These are phyloP conservation scores for Helogale parvula DNA, from an alignment of 2,113 vertebrate genomes.

Conservation along the genomic window DNA sequence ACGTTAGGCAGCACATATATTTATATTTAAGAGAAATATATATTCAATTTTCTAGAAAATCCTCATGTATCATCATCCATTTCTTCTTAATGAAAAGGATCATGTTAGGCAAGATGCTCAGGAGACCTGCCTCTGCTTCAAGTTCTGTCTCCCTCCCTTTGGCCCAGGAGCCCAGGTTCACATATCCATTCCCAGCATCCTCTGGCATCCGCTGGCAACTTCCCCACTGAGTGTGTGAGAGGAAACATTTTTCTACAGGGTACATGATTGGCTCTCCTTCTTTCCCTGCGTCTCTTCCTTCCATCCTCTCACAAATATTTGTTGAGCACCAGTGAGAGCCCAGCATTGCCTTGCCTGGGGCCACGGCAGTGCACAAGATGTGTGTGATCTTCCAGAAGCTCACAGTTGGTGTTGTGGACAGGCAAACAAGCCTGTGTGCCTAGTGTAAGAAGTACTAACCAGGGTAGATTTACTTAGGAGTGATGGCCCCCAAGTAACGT, in stretches of 20 bases:
- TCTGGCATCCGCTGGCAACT: background rate
- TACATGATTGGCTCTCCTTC: background rate
- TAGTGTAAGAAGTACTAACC: background rate
- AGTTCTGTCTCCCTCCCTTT: background rate
- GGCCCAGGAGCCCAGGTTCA: background rate
- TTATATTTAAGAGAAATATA: slow-evolving; percentile 31
- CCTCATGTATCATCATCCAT: background rate
- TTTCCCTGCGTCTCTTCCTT: background rate
- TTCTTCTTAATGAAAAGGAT: slow-evolving; percentile 21
- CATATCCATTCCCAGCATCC: background rate
- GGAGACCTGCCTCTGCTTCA: background rate
- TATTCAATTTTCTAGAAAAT: slow-evolving; percentile 44
- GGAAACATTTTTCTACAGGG: background rate
- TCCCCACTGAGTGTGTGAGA: background rate
- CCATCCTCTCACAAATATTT: background rate
- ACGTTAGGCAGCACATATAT: background rate
- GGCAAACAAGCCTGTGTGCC: background rate
- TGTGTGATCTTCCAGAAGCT: background rate
- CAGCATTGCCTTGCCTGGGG: background rate
- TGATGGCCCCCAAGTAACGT: background rate
- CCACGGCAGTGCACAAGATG: background rate
- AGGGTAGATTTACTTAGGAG: background rate
- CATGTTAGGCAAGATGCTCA: background rate
- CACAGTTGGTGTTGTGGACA: background rate
- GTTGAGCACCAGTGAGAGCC: background rate